These are phyloP conservation scores for Seriola dumerili DNA, from an alignment of 2,113 vertebrate species.

Conservation along the genomic window DNA sequence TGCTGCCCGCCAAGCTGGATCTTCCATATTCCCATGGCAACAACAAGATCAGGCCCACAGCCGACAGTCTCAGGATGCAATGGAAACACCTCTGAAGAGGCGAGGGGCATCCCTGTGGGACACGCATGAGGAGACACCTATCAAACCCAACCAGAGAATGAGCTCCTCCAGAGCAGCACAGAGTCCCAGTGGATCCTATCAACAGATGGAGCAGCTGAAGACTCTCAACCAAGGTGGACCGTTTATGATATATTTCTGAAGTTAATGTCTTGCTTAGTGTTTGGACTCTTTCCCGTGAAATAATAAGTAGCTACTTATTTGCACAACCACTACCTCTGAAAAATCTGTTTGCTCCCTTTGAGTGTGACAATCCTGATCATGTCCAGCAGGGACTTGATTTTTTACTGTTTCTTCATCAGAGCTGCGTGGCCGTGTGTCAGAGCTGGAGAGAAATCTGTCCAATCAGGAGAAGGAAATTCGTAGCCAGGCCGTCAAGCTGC, in stretches of 20 bases:
- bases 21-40: constrained; percentile 94
- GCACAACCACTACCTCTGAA: neutral
- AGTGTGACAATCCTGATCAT: neutral
- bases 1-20: constrained; percentile 90
- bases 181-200: constrained; percentile 74
- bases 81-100: constrained; percentile 86
- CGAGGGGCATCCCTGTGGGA: constrained; percentile 82
- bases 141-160: constrained; percentile 70
- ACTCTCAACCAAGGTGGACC: constrained; percentile 90
- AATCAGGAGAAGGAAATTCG: constrained; percentile 88
- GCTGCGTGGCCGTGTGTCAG: constrained; percentile 84
- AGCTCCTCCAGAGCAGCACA: constrained; percentile 70
- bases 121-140: constrained; percentile 83
- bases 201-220: constrained; percentile 85
- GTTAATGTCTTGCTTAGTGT: neutral
- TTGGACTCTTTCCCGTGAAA: neutral
- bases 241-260: neutral
- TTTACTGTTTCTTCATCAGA: constrained; percentile 79
- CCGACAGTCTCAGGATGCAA: constrained; percentile 72
- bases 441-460: constrained; percentile 87
- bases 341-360: neutral
- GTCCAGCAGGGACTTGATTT: neutral
- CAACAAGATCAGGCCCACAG: constrained; percentile 85
- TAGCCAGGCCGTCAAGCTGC: constrained; percentile 82
- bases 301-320: neutral